These are phyloP conservation scores for Anguilla obscura DNA, from an alignment of 2,797 vertebrate species.

Conservation along the genomic window DNA sequence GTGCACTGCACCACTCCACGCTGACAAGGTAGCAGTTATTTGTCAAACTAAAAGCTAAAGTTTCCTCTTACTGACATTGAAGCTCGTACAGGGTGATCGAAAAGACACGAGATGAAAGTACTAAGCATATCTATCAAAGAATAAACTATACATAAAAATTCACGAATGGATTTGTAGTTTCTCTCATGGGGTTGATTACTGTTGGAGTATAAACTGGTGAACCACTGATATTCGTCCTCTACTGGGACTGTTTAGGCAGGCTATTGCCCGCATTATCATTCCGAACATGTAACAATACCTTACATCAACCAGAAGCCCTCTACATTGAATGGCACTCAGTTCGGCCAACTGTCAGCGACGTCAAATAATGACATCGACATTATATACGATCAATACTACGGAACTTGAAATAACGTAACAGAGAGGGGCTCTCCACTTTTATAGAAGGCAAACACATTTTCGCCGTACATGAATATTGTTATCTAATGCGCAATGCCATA, in stretches of 20 bases:
- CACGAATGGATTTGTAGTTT: background rate
- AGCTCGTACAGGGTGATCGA: background rate
- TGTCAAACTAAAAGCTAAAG: conserved; percentile 28
- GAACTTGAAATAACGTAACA: conserved; percentile 31
- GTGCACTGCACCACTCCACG: conserved; percentile 35
- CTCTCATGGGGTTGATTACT: background rate
- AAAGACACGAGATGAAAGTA: background rate
- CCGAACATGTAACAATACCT: too few species aligned
- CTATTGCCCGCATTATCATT: background rate
- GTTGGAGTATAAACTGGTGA: background rate
- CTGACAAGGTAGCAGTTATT: conserved; percentile 46
- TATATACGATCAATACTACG: background rate
- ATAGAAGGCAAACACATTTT: background rate
- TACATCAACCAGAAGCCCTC: background rate
- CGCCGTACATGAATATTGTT: background rate
- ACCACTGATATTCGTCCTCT: background rate
- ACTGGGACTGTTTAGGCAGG: background rate
- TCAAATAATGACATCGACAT: background rate
- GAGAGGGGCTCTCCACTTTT: background rate
- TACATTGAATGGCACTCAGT: background rate
- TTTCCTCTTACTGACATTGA: conserved; percentile 21
- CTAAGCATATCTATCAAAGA: background rate
- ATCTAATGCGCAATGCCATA: background rate
- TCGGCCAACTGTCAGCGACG: background rate
- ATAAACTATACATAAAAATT: background rate